A percentile compares a stretch with the other conserved stretches of the same genome.
These are phyloP conservation scores for Allygus modestus DNA, from an alignment of 2,888 invertebrate species.

Conservation along the genomic window DNA sequence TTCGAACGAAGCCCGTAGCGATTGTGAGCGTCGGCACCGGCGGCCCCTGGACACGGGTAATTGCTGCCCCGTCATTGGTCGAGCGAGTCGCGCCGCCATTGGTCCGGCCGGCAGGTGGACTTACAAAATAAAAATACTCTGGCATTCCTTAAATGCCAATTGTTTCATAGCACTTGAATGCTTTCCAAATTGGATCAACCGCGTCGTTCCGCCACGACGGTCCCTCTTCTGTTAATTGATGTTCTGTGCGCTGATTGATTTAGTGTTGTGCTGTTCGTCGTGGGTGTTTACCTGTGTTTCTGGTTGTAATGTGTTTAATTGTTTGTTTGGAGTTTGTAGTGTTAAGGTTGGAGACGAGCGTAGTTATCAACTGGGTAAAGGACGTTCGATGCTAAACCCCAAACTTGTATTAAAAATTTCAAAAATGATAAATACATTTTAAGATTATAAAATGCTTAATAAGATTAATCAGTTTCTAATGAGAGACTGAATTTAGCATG, in stretches of 20 bases:
- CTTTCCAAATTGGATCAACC: slow-evolving; percentile 52
- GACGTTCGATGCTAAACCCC: too few relatives aligned
- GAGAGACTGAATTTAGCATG: too few relatives aligned
- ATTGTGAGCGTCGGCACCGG: slow-evolving; percentile 45
- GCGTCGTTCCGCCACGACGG: slow-evolving; percentile 9
- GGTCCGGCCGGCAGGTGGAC: slow-evolving; percentile 57
- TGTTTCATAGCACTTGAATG: slow-evolving; percentile 49
- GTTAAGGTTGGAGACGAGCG: too few relatives aligned
- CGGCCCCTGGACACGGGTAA: slow-evolving; percentile 50
- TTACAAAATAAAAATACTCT: slow-evolving; percentile 56
- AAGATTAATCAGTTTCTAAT: too few relatives aligned
- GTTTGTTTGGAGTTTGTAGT: too few relatives aligned
- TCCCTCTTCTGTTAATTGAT: slow-evolving; percentile 26
- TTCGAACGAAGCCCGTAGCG: slow-evolving; percentile 57
- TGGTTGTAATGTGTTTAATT: slow-evolving; percentile 5
- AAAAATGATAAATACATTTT: too few relatives aligned
- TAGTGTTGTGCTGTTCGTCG: slow-evolving; percentile 10
- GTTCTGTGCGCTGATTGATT: slow-evolving; percentile 34
- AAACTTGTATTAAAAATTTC: too few relatives aligned
- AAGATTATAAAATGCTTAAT: too few relatives aligned
- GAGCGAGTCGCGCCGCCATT: slow-evolving; percentile 27
- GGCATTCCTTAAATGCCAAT: slow-evolving; percentile 63
- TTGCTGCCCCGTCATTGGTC: slow-evolving; percentile 55
- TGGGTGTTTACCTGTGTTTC: slow-evolving; percentile 19
- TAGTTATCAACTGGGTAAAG: too few relatives aligned